phyloP scores from a whole-genome alignment of 2,797 vertebrate genomes.

The Remorina albescens region DNA sequence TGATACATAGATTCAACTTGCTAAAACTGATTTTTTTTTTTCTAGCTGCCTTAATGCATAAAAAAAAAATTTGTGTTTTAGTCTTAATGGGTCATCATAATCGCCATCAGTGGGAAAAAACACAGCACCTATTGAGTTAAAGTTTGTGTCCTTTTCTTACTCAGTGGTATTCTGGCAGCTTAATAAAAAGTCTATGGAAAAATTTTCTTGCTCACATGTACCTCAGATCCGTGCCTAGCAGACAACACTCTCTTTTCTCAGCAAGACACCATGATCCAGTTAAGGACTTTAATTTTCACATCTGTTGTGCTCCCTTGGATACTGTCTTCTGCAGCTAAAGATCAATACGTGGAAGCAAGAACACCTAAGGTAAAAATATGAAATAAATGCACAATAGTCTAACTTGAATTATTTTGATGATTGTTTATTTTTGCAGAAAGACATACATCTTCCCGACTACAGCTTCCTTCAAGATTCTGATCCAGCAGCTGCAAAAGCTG shows the following conservation, averaged over 20 bases:
- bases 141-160: conserved; percentile 59
- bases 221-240: conserved; percentile 54
- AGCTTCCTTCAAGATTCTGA: conserved; percentile 39
- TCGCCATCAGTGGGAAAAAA: conserved; percentile 12
- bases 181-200: conserved; percentile 77
- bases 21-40: neutral
- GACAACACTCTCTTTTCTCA: conserved; percentile 54
- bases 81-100: conserved; percentile 2
- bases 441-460: conserved; percentile 44
- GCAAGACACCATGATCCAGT: conserved; percentile 64
- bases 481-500: conserved; percentile 37
- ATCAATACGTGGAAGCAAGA: conserved; percentile 73
- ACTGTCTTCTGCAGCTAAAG: conserved; percentile 80
- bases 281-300: conserved; percentile 78
- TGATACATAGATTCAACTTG: neutral
- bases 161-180: conserved; percentile 70
- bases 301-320: conserved; percentile 83
- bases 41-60: too few relatives aligned
- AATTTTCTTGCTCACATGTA: conserved; percentile 70
- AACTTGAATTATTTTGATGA: conserved; percentile 24
- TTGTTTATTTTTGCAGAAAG: conserved; percentile 64
- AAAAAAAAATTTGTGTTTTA: neutral
- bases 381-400: conserved; percentile 11
- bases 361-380: conserved; percentile 71
- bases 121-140: conserved; percentile 82